These are phyloP conservation scores for Ceratothoa steindachneri DNA, from an alignment of 2,888 invertebrate species.

Conservation along the genomic window DNA sequence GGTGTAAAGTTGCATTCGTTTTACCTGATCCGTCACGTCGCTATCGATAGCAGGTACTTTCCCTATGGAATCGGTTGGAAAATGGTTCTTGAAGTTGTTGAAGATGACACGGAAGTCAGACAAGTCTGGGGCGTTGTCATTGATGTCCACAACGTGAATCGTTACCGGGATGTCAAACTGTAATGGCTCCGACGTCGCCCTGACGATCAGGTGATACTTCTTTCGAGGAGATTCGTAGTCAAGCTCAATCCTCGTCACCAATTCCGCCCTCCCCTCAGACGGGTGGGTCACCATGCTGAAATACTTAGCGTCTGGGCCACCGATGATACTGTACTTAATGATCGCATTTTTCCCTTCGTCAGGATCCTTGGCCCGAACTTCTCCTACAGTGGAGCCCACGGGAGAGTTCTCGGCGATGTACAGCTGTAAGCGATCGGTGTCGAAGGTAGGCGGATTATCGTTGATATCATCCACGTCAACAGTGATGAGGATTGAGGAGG, in stretches of 20 bases:
- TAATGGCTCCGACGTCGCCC: constrained; percentile 85
- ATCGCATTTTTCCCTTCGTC: constrained; percentile 88
- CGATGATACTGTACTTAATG: constrained; percentile 90
- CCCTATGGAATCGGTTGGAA: constrained; percentile 87
- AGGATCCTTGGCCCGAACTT: constrained; percentile 82
- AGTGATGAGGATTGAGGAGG: constrained; percentile 58
- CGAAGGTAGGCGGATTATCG: constrained; percentile 84
- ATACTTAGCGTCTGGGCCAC: constrained; percentile 71
- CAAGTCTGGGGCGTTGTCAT: constrained; percentile 88
- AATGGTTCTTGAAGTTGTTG: constrained; percentile 90
- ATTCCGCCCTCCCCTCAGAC: constrained; percentile 62
- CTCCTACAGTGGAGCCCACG: constrained; percentile 86
- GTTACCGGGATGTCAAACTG: constrained; percentile 84
- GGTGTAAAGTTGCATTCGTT: no score
- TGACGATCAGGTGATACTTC: constrained; percentile 77
- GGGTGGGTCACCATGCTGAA: constrained; percentile 76
- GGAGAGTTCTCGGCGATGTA: constrained; percentile 95
- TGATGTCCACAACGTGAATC: constrained; percentile 84
- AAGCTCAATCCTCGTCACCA: constrained; percentile 81
- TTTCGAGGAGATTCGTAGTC: constrained; percentile 87
- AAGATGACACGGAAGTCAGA: constrained; percentile 90
- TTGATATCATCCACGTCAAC: constrained; percentile 81
- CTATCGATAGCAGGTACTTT: constrained; percentile 89
- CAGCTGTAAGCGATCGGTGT: constrained; percentile 73
- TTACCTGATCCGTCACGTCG: constrained; percentile 73